Base-by-base conservation (phyloP, 2,113 vertebrate species). In the Hepsetus odoe region DNA sequence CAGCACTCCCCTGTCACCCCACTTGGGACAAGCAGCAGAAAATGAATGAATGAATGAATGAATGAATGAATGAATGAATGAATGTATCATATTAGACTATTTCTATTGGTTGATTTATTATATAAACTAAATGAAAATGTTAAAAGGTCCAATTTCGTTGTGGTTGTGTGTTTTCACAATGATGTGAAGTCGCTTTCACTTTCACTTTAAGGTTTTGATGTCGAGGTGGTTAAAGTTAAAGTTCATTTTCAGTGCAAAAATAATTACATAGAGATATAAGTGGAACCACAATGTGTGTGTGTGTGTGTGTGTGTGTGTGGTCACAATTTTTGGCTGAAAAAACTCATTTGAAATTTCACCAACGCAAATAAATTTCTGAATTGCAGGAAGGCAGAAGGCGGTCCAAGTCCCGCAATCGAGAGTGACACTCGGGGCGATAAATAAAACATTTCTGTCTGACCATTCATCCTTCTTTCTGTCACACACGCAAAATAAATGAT, bases 291-390 rank as follows among this genome's bases (percentile, higher is more conserved):
- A 55, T 56, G 14, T 11, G 13, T 66, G 38, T 20, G 16, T 62
- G 30, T 72, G n/a, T 14, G n/a, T n/a, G n/a, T n/a, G n/a, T n/a
- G n/a, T n/a, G n/a, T n/a, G n/a, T n/a, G 9, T 4, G 18, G 33
- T 8, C 46, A 5, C 9, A n/a, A 40, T 33, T 65, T 56, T 56
- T 56, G 74, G 24, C 3, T 56, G 62, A 20, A 33, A 65, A 59
- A 74, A 4, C 20, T 46, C 59, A 30, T 58, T 70, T 73, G 59
- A 71, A 59, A 77, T 28, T 61, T 35, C 70, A 58, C 28, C 42
- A 67, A 65, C 64, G 42, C 72, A 82, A 85, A 86, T 67, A 85
- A 83, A 72, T 89, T 83, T 83, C 77, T 77, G 79, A 85, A 88
- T 88, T 86, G 83, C 69, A 71, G 74, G 76, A 6, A 30, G 69